These are phyloP conservation scores for Pelecanus crispus DNA, from an alignment of 2,113 vertebrate genomes.

Conservation along the genomic window DNA sequence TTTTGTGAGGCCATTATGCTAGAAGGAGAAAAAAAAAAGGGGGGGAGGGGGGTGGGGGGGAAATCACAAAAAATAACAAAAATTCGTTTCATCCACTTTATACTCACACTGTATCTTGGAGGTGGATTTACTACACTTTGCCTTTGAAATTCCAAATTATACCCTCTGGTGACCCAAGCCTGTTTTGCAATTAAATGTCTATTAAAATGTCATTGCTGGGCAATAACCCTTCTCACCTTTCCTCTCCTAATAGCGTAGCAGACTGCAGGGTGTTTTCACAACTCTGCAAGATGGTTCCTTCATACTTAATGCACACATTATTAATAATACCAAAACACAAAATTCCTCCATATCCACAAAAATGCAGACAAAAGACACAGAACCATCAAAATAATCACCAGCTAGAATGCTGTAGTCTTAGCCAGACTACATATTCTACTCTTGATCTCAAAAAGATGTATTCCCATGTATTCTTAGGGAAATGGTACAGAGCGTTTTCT, in stretches of 20 bases:
- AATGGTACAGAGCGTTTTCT: not conserved
- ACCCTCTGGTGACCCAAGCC: not conserved
- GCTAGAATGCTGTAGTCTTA: not conserved
- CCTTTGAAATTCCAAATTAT: not conserved
- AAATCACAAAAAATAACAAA: not conserved
- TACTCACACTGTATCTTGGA: not conserved
- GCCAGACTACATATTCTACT: not conserved
- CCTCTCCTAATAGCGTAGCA: not conserved
- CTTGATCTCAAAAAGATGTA: not conserved
- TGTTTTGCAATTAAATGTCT: not conserved
- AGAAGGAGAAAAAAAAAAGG: not conserved
- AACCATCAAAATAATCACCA: not conserved
- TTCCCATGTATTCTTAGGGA: not conserved
- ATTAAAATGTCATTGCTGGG: not conserved
- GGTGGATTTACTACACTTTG: not conserved
- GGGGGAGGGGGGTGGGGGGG: fast-evolving
- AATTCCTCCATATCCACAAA: not conserved
- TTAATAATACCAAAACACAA: not conserved
- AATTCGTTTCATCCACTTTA: not conserved
- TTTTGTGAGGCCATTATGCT: not conserved
- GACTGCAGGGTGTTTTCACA: not conserved
- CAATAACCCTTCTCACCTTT: not conserved
- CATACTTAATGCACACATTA: not conserved
- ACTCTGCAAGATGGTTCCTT: not conserved
- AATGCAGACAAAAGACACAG: not conserved